A percentile compares a stretch with the other conserved stretches of the same genome.
Evolutionary conservation across 2,113 vertebrate species (phyloP).

Genomic region (Hippocampus mohnikei): DNA sequence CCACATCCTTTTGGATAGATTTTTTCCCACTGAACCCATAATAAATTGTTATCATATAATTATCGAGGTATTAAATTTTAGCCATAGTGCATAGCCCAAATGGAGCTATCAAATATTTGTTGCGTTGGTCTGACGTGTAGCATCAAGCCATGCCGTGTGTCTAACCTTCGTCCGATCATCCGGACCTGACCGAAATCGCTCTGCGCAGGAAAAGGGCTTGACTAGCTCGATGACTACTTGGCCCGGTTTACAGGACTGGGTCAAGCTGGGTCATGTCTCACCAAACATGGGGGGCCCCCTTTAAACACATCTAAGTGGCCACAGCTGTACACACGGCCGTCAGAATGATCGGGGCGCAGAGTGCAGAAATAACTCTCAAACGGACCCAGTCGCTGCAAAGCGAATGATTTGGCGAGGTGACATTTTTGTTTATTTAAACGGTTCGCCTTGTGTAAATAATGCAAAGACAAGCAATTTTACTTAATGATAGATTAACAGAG

Average conservation of each 20-base stretch:
- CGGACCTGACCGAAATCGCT: slow-evolving; percentile 26
- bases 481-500: slow-evolving; percentile 41
- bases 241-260: slow-evolving; percentile 65
- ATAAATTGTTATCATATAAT: too few species aligned
- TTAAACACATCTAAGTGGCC: slow-evolving; percentile 59
- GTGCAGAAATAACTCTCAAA: slow-evolving; percentile 40
- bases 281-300: slow-evolving; percentile 61
- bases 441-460: slow-evolving; percentile 27
- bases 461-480: slow-evolving; percentile 34
- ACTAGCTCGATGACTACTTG: slow-evolving; percentile 50
- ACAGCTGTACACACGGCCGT: slow-evolving; percentile 52
- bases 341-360: slow-evolving; percentile 37
- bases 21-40: too few species aligned
- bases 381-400: slow-evolving; percentile 17
- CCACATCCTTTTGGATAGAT: too few species aligned
- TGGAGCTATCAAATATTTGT: background rate
- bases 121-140: background rate
- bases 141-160: background rate
- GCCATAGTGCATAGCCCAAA: background rate
- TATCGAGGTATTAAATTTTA: too few species aligned
- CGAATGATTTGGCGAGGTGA: slow-evolving; percentile 21
- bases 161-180: background rate
- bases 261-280: slow-evolving; percentile 66
- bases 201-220: slow-evolving; percentile 27
- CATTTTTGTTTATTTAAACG: slow-evolving; percentile 33